Conservation (phyloP, 2,888 invertebrate genomes). For the Biston stratarius region DNA sequence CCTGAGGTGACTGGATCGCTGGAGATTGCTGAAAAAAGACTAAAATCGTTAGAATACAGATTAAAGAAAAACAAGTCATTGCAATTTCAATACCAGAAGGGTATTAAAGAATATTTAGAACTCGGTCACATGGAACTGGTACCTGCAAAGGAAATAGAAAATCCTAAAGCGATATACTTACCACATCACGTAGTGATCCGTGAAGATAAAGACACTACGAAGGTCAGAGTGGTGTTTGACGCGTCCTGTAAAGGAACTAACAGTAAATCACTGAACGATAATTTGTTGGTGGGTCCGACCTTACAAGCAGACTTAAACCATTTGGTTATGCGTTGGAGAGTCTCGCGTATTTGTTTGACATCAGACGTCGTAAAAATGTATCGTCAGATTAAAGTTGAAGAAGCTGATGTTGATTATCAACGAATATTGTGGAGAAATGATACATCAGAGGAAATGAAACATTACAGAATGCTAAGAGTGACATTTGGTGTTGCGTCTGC, state of each 20-base stretch:
- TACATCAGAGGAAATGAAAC: background rate
- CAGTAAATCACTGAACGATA: background rate
- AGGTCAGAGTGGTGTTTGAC: background rate
- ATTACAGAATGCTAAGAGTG: background rate
- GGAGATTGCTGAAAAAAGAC: background rate
- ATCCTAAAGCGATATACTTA: background rate
- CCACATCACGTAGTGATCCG: background rate
- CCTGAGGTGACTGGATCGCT: background rate
- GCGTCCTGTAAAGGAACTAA: background rate
- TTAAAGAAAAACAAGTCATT: too few relatives aligned
- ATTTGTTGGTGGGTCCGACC: background rate
- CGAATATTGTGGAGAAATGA: background rate
- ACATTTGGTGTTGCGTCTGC: background rate
- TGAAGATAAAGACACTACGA: background rate
- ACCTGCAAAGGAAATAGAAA: background rate
- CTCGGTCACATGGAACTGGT: background rate
- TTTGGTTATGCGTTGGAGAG: background rate
- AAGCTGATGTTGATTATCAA: background rate
- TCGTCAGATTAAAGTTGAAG: background rate
- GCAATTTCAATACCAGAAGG: too few relatives aligned
- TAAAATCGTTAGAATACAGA: too few relatives aligned
- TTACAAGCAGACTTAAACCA: background rate
- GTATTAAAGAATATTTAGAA: constrained; percentile 5
- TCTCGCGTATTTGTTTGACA: background rate
- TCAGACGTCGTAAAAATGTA: background rate